These are phyloP conservation scores for Ennomos quercinarius DNA, from an alignment of 2,888 invertebrate genomes.

Conservation along the genomic window DNA sequence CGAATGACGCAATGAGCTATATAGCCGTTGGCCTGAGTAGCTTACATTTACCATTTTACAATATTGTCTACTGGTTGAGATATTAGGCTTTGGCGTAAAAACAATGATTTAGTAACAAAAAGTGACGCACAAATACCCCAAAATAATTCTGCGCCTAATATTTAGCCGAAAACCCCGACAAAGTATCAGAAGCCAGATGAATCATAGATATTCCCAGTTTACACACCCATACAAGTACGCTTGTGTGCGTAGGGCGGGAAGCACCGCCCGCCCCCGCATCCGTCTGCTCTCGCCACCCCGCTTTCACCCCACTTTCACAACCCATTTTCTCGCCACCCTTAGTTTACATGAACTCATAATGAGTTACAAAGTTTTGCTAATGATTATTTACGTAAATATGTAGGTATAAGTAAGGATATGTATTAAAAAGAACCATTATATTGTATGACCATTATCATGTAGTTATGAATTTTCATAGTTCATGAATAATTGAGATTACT, in stretches of 20 bases:
- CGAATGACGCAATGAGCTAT: no score
- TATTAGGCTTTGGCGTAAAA: no score
- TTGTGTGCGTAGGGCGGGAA: slow-evolving; percentile 9
- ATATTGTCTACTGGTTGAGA: no score
- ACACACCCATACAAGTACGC: slow-evolving; percentile 4
- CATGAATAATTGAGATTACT: no score
- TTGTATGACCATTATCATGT: no score
- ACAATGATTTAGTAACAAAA: no score
- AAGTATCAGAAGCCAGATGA: slow-evolving; percentile 16
- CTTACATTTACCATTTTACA: no score
- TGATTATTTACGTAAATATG: background rate
- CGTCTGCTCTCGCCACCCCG: slow-evolving; percentile 25
- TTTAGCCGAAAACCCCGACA: background rate
- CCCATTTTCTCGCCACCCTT: slow-evolving; percentile 8
- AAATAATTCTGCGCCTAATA: background rate
- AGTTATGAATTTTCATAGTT: no score
- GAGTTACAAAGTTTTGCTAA: slow-evolving; percentile 24
- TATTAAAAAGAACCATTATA: no score
- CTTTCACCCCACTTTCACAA: no score
- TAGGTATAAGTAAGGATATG: no score
- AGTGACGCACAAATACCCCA: background rate
- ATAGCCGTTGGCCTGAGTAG: no score
- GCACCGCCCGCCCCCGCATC: slow-evolving; percentile 46
- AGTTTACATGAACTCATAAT: background rate
- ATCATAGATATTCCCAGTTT: slow-evolving; percentile 23